A percentile compares a stretch with the other conserved stretches of the same genome.
Evolutionary conservation across 2,888 invertebrate genomes (phyloP).

Genomic region (Parnassius mnemosyne): DNA sequence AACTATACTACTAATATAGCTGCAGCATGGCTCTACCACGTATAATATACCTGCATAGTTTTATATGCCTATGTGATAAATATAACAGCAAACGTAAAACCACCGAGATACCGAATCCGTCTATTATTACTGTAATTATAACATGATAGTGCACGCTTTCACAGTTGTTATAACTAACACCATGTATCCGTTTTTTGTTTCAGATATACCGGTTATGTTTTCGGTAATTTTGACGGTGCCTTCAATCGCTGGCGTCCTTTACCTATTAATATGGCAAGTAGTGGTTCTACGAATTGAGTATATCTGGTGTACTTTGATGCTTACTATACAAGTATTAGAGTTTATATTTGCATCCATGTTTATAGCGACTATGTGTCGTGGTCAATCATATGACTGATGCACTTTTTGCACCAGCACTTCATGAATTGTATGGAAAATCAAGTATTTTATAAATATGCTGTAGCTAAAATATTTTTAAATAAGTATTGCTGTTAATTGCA

Average conservation of each 20-base stretch:
- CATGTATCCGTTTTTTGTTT: constrained; percentile 39
- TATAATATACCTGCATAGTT: too few relatives aligned
- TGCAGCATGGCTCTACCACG: too few relatives aligned
- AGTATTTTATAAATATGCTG: too few relatives aligned
- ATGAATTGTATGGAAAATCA: too few relatives aligned
- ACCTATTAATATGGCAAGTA: constrained; percentile 92
- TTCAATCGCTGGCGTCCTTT: constrained; percentile 90
- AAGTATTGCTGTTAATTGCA: not conserved
- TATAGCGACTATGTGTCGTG: constrained; percentile 81
- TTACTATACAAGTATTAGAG: constrained; percentile 89
- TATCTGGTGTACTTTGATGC: constrained; percentile 92
- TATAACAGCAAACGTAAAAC: too few relatives aligned
- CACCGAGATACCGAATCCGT: too few relatives aligned
- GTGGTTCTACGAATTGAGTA: constrained; percentile 93
- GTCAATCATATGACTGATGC: constrained; percentile 78
- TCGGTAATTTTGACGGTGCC: constrained; percentile 93
- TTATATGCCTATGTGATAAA: too few relatives aligned
- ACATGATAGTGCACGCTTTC: too few relatives aligned
- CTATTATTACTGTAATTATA: too few relatives aligned
- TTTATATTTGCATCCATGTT: constrained; percentile 91
- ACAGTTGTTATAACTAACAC: not conserved
- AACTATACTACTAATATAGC: too few relatives aligned
- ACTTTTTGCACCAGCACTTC: too few relatives aligned
- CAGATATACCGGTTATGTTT: constrained; percentile 89
- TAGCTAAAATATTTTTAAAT: not conserved